A percentile compares a stretch with the other conserved stretches of the same genome.
These are phyloP conservation scores for Aethina tumida DNA, from an alignment of 1,140 invertebrate genomes.

Conservation along the genomic window DNA sequence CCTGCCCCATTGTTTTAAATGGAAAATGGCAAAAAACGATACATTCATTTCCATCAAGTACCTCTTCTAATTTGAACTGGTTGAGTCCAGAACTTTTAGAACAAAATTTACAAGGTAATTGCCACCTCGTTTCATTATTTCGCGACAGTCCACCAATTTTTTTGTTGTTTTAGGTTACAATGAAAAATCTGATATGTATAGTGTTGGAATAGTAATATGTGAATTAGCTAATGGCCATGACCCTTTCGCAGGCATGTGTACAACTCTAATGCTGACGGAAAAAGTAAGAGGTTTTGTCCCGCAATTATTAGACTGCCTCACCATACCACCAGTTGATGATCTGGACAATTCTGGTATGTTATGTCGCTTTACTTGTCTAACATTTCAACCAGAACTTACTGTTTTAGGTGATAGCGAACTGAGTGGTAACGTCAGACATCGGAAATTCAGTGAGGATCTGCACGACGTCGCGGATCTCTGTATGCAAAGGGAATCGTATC, in stretches of 20 bases:
- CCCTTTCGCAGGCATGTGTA: constrained; percentile 71
- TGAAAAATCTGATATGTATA: constrained; percentile 84
- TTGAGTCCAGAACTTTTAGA: constrained; percentile 83
- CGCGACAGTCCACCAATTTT: neutral
- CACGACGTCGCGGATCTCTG: constrained; percentile 66
- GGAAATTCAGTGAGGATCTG: constrained; percentile 61
- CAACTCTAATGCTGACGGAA: constrained; percentile 81
- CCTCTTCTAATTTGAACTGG: constrained; percentile 70
- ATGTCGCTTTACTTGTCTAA: neutral
- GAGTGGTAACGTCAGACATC: constrained; percentile 31
- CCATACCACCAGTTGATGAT: constrained; percentile 49
- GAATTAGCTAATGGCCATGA: constrained; percentile 83
- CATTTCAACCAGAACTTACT: neutral
- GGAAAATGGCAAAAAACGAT: constrained; percentile 58
- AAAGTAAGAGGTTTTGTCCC: constrained; percentile 74
- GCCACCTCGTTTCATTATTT: neutral
- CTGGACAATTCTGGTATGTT: constrained; percentile 22
- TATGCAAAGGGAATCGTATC: constrained; percentile 51
- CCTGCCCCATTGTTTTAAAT: constrained; percentile 57
- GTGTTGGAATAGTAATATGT: constrained; percentile 76
- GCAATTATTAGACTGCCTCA: constrained; percentile 66
- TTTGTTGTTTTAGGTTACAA: constrained; percentile 58
- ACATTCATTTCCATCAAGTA: constrained; percentile 63
- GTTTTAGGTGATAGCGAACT: constrained; percentile 26
- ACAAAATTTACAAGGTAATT: constrained; percentile 63